These are phyloP conservation scores for Plumapathes pennacea DNA, from an alignment of 92 coral and sea anemone species.

Conservation along the genomic window DNA sequence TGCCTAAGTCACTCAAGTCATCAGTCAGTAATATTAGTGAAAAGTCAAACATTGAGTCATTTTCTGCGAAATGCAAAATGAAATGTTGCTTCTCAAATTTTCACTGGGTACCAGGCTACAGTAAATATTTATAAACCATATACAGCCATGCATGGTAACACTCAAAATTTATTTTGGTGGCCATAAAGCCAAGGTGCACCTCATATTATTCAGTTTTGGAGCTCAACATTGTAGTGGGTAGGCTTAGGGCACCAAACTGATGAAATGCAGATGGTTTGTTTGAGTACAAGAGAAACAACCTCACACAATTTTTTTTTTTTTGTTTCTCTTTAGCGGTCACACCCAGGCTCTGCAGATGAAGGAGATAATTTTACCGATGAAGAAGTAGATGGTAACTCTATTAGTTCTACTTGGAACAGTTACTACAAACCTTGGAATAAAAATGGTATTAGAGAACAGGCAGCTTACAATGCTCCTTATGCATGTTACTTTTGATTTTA, in stretches of 20 bases:
- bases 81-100: no score
- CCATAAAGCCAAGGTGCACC: neutral
- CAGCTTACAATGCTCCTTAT: neutral
- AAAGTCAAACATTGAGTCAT: no score
- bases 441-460: neutral
- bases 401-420: neutral
- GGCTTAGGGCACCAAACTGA: no score
- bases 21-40: no score
- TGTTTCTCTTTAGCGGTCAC: conserved; percentile 52
- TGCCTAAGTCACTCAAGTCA: no score
- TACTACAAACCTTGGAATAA: neutral
- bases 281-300: neutral
- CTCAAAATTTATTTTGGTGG: neutral
- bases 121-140: no score
- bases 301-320: neutral
- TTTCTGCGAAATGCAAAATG: no score
- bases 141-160: neutral
- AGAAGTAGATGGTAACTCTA: conserved; percentile 70
- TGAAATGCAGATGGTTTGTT: no score
- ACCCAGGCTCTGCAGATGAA: conserved; percentile 90
- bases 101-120: no score
- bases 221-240: no score
- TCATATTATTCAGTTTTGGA: no score
- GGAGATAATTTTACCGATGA: conserved; percentile 89
- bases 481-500: conserved; percentile 9